These are phyloP conservation scores for Callorhinus ursinus DNA, from an alignment of 2,113 vertebrate species.

Conservation along the genomic window DNA sequence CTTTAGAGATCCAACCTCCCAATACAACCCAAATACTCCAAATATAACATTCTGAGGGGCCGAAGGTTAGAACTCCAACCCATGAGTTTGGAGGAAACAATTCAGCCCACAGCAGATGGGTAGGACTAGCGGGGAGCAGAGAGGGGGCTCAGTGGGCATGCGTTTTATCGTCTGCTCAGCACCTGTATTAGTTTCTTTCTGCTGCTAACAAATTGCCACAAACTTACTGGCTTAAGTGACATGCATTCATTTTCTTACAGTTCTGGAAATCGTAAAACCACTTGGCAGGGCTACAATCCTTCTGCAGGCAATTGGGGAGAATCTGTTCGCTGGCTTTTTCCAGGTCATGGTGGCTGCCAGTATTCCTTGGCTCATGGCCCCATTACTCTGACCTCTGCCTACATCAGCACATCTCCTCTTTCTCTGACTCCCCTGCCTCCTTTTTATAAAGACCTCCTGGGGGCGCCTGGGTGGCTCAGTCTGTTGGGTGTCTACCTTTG, in stretches of 20 bases:
- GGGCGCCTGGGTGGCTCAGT: too few relatives aligned
- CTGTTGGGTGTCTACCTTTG: too few relatives aligned
- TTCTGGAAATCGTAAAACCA: not conserved
- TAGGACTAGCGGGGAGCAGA: not conserved
- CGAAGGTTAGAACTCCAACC: not conserved
- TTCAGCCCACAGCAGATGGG: not conserved
- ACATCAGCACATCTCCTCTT: not conserved
- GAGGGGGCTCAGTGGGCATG: too few relatives aligned
- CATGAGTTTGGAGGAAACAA: not conserved
- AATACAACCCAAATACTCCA: not conserved
- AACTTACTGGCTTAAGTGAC: not conserved
- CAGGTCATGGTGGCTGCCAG: not conserved
- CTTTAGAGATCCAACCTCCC: not conserved
- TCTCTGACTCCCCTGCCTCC: not conserved
- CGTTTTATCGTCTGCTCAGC: not conserved
- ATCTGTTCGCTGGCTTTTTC: not conserved
- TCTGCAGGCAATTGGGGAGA: too few relatives aligned
- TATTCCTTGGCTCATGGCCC: not conserved
- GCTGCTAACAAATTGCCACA: not conserved
- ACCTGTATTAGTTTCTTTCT: not conserved
- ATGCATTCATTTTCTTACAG: not conserved
- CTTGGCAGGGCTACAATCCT: not conserved
- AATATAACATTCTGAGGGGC: not conserved
- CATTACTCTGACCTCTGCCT: not conserved
- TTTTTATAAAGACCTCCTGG: not conserved